Conservation (phyloP, 2,888 invertebrate genomes). For the Synanthedon myopaeformis region DNA sequence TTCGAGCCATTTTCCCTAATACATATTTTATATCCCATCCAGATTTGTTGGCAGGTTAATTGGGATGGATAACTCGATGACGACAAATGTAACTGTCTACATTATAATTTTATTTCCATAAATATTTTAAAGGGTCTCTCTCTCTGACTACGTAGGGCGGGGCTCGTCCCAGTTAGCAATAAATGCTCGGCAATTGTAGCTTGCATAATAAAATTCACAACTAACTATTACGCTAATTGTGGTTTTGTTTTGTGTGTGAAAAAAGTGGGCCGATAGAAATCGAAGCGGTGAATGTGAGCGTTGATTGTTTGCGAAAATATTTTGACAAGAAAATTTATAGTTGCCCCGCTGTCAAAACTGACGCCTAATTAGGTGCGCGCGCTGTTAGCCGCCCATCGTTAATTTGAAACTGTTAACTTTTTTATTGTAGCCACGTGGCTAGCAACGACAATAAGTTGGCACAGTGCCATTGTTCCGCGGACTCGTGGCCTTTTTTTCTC, state of each 20-base stretch:
- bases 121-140: neutral
- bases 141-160: slow-evolving; percentile 3
- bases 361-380: slow-evolving; percentile 50
- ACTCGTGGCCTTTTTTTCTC: neutral
- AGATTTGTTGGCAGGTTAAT: slow-evolving; percentile 46
- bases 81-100: neutral
- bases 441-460: slow-evolving; percentile 7
- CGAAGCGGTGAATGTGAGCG: slow-evolving; percentile 25
- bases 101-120: slow-evolving; percentile 2
- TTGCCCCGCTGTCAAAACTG: slow-evolving; percentile 54
- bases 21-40: slow-evolving; percentile 53
- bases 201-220: slow-evolving; percentile 25
- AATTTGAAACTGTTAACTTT: slow-evolving; percentile 56
- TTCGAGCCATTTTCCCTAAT: slow-evolving; percentile 58
- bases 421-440: slow-evolving; percentile 58
- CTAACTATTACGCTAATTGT: slow-evolving; percentile 67
- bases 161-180: slow-evolving; percentile 11
- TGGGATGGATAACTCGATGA: slow-evolving; percentile 23
- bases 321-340: slow-evolving; percentile 63
- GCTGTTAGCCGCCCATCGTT: slow-evolving; percentile 39
- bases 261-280: slow-evolving; percentile 34
- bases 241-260: slow-evolving; percentile 62
- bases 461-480: slow-evolving; percentile 1
- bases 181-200: slow-evolving; percentile 9
- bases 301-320: slow-evolving; percentile 68